Evolutionary conservation across 2,797 vertebrate species (phyloP), one percentile per base, ranked within the genome.

Genomic region (Numenius phaeopus): DNA sequence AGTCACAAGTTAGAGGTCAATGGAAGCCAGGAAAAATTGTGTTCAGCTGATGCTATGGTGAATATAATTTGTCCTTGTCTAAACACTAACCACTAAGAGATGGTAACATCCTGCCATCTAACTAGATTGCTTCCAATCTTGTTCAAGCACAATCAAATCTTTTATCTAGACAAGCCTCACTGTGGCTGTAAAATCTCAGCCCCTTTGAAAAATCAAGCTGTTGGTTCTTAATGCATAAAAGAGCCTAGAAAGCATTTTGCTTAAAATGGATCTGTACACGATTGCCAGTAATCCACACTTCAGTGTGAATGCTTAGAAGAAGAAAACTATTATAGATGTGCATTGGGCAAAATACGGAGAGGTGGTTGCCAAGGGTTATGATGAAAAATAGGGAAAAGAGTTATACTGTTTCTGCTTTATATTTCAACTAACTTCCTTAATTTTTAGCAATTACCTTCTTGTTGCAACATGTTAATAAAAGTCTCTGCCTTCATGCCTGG

Each of bases 371-470:
- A 73, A 26, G 30, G 44, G 7, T 78, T 54, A 44, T 30, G 65
- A 71, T 27, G 44, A 67, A 92, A 94, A 87, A 67, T 78, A 65
- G 27, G 37, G 44, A 82, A 75, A 83, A 95, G 32, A 55, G 76
- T 39, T 72, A 37, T 17, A 87, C 85, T 46, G 87, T 88, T 92
- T 90, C 92, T 93, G 87, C 79, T 96, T 97, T 94, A 85, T 91
- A 97, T 98, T 98, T 96, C 96, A 97, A 95, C 95, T 95, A 97
- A 98, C 97, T 97, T 97, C 97, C 98, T 94, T 98, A 98, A 98
- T 96, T 96, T 95, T 89, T 93, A 97, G 84, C 94, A 97, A 98
- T 97, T 97, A 97, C 97, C 96, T 98, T 94, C 98, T 97, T 97
- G 91, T 93, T 94, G 87, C 98, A 98, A 96, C 96, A 97, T 98